Evolutionary conservation across 1,140 invertebrate species (phyloP), one percentile per base, ranked within the genome.

Genomic region (Sinonovacula constricta): DNA sequence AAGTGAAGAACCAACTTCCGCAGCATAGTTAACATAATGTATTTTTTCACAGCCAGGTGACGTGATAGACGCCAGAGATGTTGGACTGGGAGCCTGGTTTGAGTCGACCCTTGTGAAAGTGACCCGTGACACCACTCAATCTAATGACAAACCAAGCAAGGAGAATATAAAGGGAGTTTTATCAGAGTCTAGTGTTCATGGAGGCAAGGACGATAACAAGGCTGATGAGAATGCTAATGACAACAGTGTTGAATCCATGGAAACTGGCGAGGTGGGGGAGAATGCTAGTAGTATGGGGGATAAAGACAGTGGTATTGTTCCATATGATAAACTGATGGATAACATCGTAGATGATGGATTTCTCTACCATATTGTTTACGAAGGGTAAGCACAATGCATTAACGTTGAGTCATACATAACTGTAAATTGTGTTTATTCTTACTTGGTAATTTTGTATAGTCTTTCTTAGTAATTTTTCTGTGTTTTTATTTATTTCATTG

Each of bases 1-100:
- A n/a, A n/a, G n/a, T 45, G 7, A 45, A 18, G 18, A 45, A 18
- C 39, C 39, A 45, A 18, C 18, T 45, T 45, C 18, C 39, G 18
- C 39, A 10, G 39, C n/a, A n/a, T 67, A 26, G 24, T 34, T 26
- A 30, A 4, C 28, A 34, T 39, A 5, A 53, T 76, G 28, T 4
- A 34, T 51, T 81, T 81, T 79, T 76, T 87, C 83, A 56, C 60
- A 92, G 91, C 81, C 94, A 79, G 95, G 94, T 36, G 95, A 96
- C 90, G 89, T 93, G 1, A 89, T 97, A 76, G 96, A 97, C 91
- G 93, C 93, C 30, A 91, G 93, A 74, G 92, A 93, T 82, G 57
- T 87, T 22, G 90, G 91, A 62, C 87, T 89, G 78, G 92, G 92
- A 49, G 90, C 89, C 5, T 91, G 92, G 92, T 92, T 91, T 88